phyloP scores from a whole-genome alignment of 2,888 invertebrate species.

The Leptothorax acervorum region DNA sequence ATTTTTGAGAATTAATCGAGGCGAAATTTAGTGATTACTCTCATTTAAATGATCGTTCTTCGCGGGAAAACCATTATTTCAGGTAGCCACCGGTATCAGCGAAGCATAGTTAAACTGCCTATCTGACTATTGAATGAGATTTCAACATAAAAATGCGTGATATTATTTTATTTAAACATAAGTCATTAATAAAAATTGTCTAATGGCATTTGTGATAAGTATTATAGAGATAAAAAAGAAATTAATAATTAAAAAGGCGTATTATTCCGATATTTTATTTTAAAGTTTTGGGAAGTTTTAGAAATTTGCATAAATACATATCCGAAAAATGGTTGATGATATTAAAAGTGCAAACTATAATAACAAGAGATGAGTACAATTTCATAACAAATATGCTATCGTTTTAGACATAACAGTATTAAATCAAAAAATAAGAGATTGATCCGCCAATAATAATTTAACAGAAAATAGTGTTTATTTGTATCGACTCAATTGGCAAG shows the following conservation, averaged over 20 bases:
- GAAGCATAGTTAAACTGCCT: constrained; percentile 31
- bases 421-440: neutral
- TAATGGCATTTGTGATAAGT: constrained; percentile 1
- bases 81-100: constrained; percentile 11
- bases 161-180: constrained; percentile 2
- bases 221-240: neutral
- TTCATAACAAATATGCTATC: neutral
- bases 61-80: constrained; percentile 33
- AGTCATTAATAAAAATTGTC: constrained; percentile 25
- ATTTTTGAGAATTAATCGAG: constrained; percentile 74
- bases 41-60: constrained; percentile 68
- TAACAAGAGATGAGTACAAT: neutral
- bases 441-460: no score
- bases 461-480: no score
- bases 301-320: neutral
- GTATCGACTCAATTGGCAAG: no score
- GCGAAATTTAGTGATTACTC: constrained; percentile 66
- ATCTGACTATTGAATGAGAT: constrained; percentile 31
- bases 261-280: neutral
- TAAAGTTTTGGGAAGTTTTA: neutral
- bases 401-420: neutral
- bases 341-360: neutral
- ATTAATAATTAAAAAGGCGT: neutral
- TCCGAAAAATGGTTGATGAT: neutral
- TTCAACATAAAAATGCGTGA: constrained; percentile 6